phyloP scores from a whole-genome alignment of 2,888 invertebrate species.

The Rotaria magnacalcarata region DNA sequence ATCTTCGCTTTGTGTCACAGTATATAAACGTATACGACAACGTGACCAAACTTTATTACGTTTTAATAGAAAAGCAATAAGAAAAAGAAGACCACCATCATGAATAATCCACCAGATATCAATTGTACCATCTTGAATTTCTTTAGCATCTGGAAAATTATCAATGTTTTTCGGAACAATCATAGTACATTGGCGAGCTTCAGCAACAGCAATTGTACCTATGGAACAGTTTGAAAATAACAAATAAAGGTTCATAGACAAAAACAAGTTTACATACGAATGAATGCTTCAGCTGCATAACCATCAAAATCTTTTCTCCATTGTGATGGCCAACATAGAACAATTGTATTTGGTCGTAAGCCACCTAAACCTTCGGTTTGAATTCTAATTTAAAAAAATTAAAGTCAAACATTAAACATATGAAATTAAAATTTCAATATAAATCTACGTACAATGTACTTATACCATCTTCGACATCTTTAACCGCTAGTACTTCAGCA shows the following conservation, averaged over 20 bases:
- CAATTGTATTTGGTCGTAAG: constrained; percentile 93
- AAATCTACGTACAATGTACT: constrained; percentile 64
- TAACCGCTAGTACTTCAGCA: constrained; percentile 83
- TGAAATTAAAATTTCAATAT: background rate
- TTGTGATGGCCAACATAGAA: constrained; percentile 94
- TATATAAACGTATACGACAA: constrained; percentile 95
- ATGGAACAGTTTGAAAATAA: background rate
- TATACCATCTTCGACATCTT: constrained; percentile 78
- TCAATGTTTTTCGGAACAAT: constrained; percentile 94
- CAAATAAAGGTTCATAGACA: background rate
- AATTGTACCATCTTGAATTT: constrained; percentile 78
- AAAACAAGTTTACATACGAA: background rate
- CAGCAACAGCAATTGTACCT: constrained; percentile 6
- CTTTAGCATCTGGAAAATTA: constrained; percentile 86
- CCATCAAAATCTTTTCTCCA: constrained; percentile 71
- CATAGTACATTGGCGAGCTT: constrained; percentile 72
- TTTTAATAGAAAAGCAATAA: constrained; percentile 80
- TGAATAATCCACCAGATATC: constrained; percentile 99
- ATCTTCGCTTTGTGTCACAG: constrained; percentile 97
- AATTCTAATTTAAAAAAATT: constrained; percentile 64
- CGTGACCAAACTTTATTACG: constrained; percentile 74
- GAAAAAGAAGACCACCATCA: constrained; percentile 94
- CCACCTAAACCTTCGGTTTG: constrained; percentile 95
- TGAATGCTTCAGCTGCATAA: constrained; percentile 8
- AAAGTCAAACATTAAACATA: no score